These are phyloP conservation scores for Mnemiopsis leidyi DNA, from an alignment of 37 sponge, comb jelly and placozoan species.

Conservation along the genomic window DNA sequence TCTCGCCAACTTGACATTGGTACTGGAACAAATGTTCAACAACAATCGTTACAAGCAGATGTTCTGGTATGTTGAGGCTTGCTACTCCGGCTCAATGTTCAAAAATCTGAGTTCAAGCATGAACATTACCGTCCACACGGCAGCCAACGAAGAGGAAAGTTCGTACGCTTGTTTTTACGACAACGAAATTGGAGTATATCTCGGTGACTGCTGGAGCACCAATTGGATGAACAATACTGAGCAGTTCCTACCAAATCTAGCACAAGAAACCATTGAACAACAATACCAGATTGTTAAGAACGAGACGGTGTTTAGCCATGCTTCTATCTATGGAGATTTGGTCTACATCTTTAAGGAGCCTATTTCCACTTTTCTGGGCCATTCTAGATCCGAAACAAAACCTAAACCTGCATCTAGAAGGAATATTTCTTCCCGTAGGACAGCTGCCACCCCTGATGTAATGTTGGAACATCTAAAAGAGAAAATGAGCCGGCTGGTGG, in stretches of 20 bases:
- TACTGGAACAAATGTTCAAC: neutral
- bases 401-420: neutral
- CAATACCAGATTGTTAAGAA: conserved; percentile 73
- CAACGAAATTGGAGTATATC: conserved; percentile 68
- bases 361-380: neutral
- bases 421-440: neutral
- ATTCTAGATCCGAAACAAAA: neutral
- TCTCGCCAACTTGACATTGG: neutral
- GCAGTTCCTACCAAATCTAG: conserved; percentile 54
- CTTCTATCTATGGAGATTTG: conserved; percentile 73
- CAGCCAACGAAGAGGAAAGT: conserved; percentile 71
- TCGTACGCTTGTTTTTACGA: conserved; percentile 80
- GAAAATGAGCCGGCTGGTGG: neutral
- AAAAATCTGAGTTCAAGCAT: conserved; percentile 64
- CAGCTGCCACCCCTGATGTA: neutral
- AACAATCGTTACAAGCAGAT: conserved; percentile 68
- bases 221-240: conserved; percentile 85
- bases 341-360: conserved; percentile 2
- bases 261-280: conserved; percentile 68
- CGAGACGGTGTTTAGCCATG: conserved; percentile 72
- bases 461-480: neutral
- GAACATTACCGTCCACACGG: conserved; percentile 76
- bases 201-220: conserved; percentile 77
- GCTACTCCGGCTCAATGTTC: conserved; percentile 84
- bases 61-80: conserved; percentile 82